These are phyloP conservation scores for Alcedo atthis DNA, from an alignment of 2,797 vertebrate genomes.

Conservation along the genomic window DNA sequence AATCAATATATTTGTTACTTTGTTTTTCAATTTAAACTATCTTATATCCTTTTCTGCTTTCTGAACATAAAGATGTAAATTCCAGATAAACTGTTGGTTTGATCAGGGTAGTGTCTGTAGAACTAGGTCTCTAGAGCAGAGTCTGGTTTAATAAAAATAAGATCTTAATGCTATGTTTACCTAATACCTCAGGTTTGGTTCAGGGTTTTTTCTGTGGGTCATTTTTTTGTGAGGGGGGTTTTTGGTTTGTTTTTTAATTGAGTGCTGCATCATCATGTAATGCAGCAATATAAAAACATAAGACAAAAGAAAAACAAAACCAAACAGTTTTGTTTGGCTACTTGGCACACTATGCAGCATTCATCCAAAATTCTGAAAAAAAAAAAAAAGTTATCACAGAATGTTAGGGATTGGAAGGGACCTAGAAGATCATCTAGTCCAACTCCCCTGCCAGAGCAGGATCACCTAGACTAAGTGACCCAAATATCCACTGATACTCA, in stretches of 20 bases:
- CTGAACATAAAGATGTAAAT: background rate
- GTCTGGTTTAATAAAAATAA: background rate
- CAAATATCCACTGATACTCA: no score
- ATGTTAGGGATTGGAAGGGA: no score
- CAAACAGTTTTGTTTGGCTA: background rate
- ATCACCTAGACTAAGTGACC: no score
- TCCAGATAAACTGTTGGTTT: background rate
- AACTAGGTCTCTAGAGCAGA: background rate
- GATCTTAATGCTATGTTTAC: background rate
- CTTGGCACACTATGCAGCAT: fast-evolving
- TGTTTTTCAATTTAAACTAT: background rate
- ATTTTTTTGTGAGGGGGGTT: no score
- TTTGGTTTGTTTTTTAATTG: background rate
- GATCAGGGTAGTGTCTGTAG: background rate
- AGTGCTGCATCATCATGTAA: background rate
- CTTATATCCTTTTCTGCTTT: background rate
- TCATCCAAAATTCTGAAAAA: background rate
- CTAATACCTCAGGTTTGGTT: fast-evolving
- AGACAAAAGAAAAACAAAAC: background rate
- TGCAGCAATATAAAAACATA: background rate
- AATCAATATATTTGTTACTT: background rate
- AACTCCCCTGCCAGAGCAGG: no score
- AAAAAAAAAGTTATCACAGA: background rate
- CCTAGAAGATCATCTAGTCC: no score
- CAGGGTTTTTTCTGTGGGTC: background rate